These are phyloP conservation scores for Tachina lurida DNA, from an alignment of 2,888 invertebrate species.

Conservation along the genomic window DNA sequence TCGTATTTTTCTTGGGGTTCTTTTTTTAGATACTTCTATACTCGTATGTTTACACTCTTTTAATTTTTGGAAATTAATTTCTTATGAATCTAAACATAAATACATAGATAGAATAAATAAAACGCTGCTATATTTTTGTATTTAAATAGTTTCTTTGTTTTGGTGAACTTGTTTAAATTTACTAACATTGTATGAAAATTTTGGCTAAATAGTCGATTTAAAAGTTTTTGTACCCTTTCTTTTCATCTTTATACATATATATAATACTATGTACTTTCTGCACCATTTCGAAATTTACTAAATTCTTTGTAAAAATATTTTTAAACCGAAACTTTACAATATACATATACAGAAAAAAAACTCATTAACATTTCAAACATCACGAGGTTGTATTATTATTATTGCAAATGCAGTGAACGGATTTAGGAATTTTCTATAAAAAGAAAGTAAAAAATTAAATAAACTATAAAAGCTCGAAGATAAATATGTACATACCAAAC, in stretches of 20 bases:
- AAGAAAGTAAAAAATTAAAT: not conserved
- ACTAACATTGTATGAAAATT: conserved; percentile 27
- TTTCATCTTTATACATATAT: conserved; percentile 25
- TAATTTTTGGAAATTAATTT: not conserved
- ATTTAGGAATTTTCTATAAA: not conserved
- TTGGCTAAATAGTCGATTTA: not conserved
- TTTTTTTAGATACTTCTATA: not conserved
- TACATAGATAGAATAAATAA: not conserved
- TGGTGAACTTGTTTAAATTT: conserved; percentile 7
- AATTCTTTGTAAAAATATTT: conserved; percentile 19
- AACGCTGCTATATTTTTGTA: conserved; percentile 50
- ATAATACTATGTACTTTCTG: conserved; percentile 23
- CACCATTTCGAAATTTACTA: conserved; percentile 53
- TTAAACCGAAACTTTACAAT: not conserved
- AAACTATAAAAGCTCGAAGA: not conserved
- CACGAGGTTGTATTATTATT: conserved; percentile 3
- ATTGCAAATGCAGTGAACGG: not conserved
- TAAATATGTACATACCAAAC: not conserved
- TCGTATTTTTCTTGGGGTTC: not conserved
- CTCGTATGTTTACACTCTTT: not conserved
- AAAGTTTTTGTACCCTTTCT: not conserved
- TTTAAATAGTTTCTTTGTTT: conserved; percentile 12
- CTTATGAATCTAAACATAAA: not conserved
- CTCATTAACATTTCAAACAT: conserved; percentile 3
- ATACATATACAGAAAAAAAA: not conserved